phyloP scores from a whole-genome alignment of 1,140 invertebrate genomes.

The Papilio aristodemus region DNA sequence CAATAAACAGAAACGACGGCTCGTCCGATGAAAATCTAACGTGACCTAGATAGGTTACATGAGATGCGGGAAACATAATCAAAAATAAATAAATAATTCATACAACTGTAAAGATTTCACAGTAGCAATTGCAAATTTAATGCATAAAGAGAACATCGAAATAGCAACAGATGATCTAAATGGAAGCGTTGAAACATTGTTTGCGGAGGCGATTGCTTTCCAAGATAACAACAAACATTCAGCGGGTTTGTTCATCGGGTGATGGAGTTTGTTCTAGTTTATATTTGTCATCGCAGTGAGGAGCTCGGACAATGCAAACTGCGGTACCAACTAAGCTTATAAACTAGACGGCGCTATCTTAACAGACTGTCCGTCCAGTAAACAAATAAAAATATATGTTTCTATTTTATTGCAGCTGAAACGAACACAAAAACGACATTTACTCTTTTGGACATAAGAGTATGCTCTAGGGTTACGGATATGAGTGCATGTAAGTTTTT shows the following conservation, averaged over 20 bases:
- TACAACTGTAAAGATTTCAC: too few relatives aligned
- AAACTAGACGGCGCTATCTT: constrained; percentile 3
- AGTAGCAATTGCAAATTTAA: neutral
- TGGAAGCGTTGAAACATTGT: constrained; percentile 39
- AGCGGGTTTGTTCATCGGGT: constrained; percentile 37
- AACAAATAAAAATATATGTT: neutral
- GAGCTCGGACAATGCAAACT: constrained; percentile 34
- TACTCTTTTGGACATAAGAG: too few relatives aligned
- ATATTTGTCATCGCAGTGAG: constrained; percentile 40
- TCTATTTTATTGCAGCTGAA: too few relatives aligned
- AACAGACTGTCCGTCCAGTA: too few relatives aligned
- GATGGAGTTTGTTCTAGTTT: constrained; percentile 43
- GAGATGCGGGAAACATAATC: too few relatives aligned
- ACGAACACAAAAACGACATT: too few relatives aligned
- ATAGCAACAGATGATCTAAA: constrained; percentile 14
- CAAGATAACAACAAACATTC: constrained; percentile 40
- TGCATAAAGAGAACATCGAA: neutral
- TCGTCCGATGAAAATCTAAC: too few relatives aligned
- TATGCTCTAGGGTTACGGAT: too few relatives aligned
- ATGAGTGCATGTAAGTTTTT: too few relatives aligned
- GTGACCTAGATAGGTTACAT: too few relatives aligned
- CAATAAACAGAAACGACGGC: too few relatives aligned
- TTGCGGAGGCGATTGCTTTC: constrained; percentile 44
- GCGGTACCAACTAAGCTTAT: neutral
- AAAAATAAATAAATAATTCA: too few relatives aligned